phyloP scores from a whole-genome alignment of 1,140 invertebrate species.

The Stegodyphus mimosarum region DNA sequence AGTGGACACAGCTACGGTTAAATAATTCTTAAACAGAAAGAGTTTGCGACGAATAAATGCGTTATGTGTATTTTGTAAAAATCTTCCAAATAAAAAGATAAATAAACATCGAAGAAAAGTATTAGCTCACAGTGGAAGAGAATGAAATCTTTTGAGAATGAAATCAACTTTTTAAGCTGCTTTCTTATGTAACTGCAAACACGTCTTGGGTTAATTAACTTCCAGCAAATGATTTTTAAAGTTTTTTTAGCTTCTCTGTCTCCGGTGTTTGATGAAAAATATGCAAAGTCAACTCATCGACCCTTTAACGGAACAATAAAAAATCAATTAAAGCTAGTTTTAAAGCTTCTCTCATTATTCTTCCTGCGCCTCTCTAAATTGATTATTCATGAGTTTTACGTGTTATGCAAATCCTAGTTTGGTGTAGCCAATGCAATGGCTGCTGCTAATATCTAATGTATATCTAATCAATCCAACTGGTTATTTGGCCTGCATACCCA shows the following conservation, averaged over 20 bases:
- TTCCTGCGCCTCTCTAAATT: constrained; percentile 37
- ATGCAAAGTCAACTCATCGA: constrained; percentile 60
- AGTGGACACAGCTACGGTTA: too few species aligned
- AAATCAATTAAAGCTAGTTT: constrained; percentile 57
- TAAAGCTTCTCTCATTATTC: constrained; percentile 52
- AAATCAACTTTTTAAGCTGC: constrained; percentile 39
- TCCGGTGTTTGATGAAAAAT: constrained; percentile 54
- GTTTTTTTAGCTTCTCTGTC: constrained; percentile 32
- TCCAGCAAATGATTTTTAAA: constrained; percentile 36
- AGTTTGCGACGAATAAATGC: too few species aligned
- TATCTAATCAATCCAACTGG: constrained; percentile 48
- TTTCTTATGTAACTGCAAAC: constrained; percentile 53
- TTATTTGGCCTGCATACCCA: constrained; percentile 7
- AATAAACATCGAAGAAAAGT: too few species aligned
- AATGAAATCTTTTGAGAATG: constrained; percentile 19
- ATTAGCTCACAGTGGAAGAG: too few species aligned
- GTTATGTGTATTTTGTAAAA: too few species aligned
- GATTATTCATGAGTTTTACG: constrained; percentile 57
- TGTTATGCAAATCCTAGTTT: constrained; percentile 53
- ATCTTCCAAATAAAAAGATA: too few species aligned
- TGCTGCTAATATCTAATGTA: constrained; percentile 27
- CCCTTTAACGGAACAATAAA: constrained; percentile 55
- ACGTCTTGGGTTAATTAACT: constrained; percentile 57
- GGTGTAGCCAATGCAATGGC: constrained; percentile 1
- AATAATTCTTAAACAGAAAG: too few species aligned